These are phyloP conservation scores for Neogale vison DNA, from an alignment of 2,113 vertebrate species.

Conservation along the genomic window DNA sequence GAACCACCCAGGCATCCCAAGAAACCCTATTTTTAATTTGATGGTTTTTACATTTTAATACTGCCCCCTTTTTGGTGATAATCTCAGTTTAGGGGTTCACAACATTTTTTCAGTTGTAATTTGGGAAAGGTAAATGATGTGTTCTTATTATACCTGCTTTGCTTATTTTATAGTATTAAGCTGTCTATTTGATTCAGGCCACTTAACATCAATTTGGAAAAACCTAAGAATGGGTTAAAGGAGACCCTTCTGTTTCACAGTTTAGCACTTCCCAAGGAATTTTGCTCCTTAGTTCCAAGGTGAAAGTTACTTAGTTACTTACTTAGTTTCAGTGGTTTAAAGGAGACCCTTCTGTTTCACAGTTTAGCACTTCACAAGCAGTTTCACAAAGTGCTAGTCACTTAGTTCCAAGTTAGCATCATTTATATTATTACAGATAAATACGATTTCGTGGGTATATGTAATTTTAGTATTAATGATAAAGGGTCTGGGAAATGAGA, in stretches of 20 bases:
- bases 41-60: slow-evolving; percentile 32
- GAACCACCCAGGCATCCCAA: no score
- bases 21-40: background rate
- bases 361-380: background rate
- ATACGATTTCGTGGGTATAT: background rate
- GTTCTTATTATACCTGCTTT: background rate
- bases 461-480: background rate
- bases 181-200: background rate
- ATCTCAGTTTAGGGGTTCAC: background rate
- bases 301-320: no score
- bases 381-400: background rate
- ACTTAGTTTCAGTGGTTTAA: background rate
- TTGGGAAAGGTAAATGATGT: slow-evolving; percentile 30
- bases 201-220: background rate
- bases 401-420: background rate
- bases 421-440: background rate
- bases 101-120: slow-evolving; percentile 8
- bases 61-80: background rate
- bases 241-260: background rate
- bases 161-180: background rate
- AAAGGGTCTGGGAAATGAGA: background rate
- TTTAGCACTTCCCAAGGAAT: background rate
- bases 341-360: background rate
- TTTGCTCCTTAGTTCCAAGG: no score
- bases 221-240: background rate